Percentiles rank a stretch among this genome's conserved stretches.
These are phyloP conservation scores for Cephus nigrinus DNA, from an alignment of 2,888 invertebrate genomes.

Conservation along the genomic window DNA sequence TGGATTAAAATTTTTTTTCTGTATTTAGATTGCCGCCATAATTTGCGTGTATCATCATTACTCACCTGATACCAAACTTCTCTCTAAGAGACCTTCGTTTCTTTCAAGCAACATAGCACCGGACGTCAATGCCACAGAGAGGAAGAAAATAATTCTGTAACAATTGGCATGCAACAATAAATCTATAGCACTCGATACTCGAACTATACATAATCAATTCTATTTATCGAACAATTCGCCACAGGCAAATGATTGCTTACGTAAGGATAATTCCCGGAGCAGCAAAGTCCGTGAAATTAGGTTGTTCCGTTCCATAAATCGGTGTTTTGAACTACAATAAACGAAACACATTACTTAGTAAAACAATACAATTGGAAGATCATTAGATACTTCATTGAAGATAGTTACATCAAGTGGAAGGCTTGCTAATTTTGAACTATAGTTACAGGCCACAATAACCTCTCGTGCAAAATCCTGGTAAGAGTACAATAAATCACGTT, in stretches of 20 bases:
- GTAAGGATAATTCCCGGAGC: slow-evolving; percentile 93
- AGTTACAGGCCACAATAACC: slow-evolving; percentile 73
- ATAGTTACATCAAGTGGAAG: slow-evolving; percentile 74
- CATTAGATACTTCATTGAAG: slow-evolving; percentile 8
- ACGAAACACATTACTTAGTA: not conserved
- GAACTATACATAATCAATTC: not conserved
- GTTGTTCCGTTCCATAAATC: slow-evolving; percentile 79
- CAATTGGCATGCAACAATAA: slow-evolving; percentile 14
- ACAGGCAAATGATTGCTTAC: slow-evolving; percentile 68
- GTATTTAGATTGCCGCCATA: not conserved
- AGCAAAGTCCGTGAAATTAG: slow-evolving; percentile 94
- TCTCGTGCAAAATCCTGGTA: slow-evolving; percentile 79
- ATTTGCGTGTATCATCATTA: not conserved
- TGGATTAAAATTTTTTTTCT: not conserved
- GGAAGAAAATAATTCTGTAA: slow-evolving; percentile 89
- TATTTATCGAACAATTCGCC: not conserved
- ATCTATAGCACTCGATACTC: not conserved
- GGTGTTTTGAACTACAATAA: slow-evolving; percentile 74
- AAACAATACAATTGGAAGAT: not conserved
- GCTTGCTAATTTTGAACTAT: slow-evolving; percentile 73
- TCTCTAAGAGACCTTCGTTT: slow-evolving; percentile 90
- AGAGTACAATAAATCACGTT: slow-evolving; percentile 78
- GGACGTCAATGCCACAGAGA: slow-evolving; percentile 92
- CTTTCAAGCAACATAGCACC: slow-evolving; percentile 89
- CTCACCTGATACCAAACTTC: slow-evolving; percentile 87